These are phyloP conservation scores for Uromys caudimaculatus DNA, from an alignment of 2,797 vertebrate genomes.

Conservation along the genomic window DNA sequence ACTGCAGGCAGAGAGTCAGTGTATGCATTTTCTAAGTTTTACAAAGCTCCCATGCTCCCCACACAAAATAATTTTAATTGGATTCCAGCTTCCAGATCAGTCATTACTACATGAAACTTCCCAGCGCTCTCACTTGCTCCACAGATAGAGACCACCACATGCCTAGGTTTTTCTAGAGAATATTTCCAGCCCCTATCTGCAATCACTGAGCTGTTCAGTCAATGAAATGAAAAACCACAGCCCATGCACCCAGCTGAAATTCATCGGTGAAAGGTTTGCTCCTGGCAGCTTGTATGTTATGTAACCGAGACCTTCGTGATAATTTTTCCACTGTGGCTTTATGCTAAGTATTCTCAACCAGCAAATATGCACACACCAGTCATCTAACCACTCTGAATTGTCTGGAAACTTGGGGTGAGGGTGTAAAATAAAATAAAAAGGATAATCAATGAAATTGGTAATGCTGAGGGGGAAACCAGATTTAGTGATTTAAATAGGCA, in stretches of 20 bases:
- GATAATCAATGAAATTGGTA: constrained; percentile 67
- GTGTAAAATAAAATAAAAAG: constrained; percentile 55
- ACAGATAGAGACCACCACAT: constrained; percentile 49
- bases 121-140: background rate
- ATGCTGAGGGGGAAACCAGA: constrained; percentile 54
- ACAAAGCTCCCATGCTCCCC: background rate
- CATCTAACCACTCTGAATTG: constrained; percentile 81
- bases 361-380: constrained; percentile 72
- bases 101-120: constrained; percentile 40
- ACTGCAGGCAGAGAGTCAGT: background rate
- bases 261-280: constrained; percentile 44
- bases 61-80: background rate
- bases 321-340: constrained; percentile 67
- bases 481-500: constrained; percentile 31
- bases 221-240: constrained; percentile 83
- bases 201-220: constrained; percentile 80
- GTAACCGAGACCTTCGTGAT: constrained; percentile 67
- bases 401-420: constrained; percentile 74
- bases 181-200: constrained; percentile 68
- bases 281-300: constrained; percentile 62
- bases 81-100: constrained; percentile 47
- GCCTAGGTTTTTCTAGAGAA: constrained; percentile 70
- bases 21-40: constrained; percentile 41
- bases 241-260: constrained; percentile 77
- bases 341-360: constrained; percentile 71